phyloP scores from a whole-genome alignment of 2,797 vertebrate species.

The Peromyscus attwateri region DNA sequence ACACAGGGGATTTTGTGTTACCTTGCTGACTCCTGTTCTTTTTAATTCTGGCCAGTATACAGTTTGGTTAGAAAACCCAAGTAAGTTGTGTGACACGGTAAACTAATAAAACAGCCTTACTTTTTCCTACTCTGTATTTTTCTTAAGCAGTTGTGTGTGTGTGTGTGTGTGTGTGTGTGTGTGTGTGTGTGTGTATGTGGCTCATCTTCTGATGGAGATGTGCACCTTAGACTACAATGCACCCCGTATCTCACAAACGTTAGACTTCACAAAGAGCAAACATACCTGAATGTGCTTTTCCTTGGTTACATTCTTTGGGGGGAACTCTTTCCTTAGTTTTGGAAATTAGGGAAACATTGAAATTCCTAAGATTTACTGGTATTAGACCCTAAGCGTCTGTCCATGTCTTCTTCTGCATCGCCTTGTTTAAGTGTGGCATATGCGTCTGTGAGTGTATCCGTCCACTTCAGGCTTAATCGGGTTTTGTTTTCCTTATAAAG shows the following conservation, averaged over 20 bases:
- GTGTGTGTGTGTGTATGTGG: not conserved
- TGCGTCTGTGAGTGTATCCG: not conserved
- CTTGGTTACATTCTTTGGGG: not conserved
- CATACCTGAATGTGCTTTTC: not conserved
- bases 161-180: not conserved
- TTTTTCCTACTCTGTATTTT: constrained; percentile 42
- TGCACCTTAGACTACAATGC: rapidly evolving
- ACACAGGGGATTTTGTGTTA: not conserved
- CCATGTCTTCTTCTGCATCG: not conserved
- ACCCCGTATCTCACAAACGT: not conserved
- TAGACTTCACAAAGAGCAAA: not conserved
- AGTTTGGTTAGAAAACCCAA: not conserved
- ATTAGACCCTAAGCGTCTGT: not conserved
- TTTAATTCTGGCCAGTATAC: not conserved
- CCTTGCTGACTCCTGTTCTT: not conserved
- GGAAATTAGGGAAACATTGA: constrained; percentile 5
- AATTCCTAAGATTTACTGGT: not conserved
- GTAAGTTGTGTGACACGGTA: not conserved
- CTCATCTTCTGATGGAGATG: not conserved
- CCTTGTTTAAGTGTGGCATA: not conserved
- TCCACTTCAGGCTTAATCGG: not conserved
- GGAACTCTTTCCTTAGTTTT: not conserved
- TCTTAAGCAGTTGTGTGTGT: constrained; percentile 12
- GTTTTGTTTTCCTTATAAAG: not conserved
- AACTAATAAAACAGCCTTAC: not conserved